These are phyloP conservation scores for Setophaga petechia DNA, from an alignment of 2,113 vertebrate species.

Conservation along the genomic window DNA sequence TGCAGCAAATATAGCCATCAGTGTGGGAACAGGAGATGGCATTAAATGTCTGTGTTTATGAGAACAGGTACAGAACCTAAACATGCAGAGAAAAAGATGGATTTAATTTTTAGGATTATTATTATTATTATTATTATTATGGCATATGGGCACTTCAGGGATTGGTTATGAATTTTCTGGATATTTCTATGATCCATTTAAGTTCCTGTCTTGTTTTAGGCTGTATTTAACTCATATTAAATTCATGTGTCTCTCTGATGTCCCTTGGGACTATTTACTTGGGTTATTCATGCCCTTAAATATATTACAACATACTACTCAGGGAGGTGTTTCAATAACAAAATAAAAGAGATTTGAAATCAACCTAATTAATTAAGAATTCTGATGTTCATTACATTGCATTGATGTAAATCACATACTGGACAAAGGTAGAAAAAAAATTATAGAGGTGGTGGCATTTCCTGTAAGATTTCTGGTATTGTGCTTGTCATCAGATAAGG, in stretches of 20 bases:
- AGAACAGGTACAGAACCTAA: not conserved
- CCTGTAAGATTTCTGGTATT: not conserved
- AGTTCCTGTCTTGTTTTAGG: not conserved
- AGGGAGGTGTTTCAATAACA: not conserved
- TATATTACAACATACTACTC: not conserved
- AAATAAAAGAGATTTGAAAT: not conserved
- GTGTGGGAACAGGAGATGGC: not conserved
- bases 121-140: too few species aligned
- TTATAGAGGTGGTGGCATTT: not conserved
- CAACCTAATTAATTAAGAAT: not conserved
- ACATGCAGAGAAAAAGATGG: not conserved
- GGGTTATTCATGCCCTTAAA: not conserved
- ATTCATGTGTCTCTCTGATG: not conserved
- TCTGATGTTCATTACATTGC: not conserved
- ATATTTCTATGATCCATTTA: not conserved
- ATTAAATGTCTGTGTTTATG: not conserved
- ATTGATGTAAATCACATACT: not conserved
- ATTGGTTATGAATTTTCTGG: not conserved
- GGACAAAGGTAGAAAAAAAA: not conserved
- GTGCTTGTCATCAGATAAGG: not conserved
- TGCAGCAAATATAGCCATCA: not conserved
- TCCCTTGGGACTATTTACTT: not conserved
- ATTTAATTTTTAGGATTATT: too few species aligned
- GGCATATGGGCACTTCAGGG: not conserved
- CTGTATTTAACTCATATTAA: not conserved